Evolutionary conservation across 2,797 vertebrate species (phyloP).

Genomic region (Hippopotamyrus pictus): DNA sequence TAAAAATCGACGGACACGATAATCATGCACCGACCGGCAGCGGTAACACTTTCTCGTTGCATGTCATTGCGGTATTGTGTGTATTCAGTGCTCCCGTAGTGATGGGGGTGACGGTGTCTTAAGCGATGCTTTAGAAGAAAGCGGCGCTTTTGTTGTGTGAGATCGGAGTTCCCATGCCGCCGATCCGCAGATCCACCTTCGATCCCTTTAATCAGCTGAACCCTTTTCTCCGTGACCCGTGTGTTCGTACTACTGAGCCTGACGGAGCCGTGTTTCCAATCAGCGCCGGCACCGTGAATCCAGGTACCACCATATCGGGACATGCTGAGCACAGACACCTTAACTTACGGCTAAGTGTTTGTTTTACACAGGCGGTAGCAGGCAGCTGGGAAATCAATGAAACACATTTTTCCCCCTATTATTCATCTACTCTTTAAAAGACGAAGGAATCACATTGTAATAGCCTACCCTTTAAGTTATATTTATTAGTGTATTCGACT

Average conservation of each 20-base stretch:
- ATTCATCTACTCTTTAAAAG: background rate
- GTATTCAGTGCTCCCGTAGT: background rate
- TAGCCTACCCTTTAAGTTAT: background rate
- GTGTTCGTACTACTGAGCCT: background rate
- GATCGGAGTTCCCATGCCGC: background rate
- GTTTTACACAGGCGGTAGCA: background rate
- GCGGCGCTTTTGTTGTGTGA: background rate
- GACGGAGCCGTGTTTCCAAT: background rate
- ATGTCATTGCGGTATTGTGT: background rate
- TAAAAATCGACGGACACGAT: background rate
- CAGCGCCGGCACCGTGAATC: background rate
- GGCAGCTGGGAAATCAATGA: background rate
- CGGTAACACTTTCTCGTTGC: background rate
- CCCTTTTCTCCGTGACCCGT: background rate
- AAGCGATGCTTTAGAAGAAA: background rate
- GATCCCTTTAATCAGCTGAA: background rate
- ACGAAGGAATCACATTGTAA: background rate
- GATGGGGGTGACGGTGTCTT: background rate
- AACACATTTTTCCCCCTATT: background rate
- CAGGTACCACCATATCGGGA: background rate
- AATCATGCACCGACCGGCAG: background rate
- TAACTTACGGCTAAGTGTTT: background rate
- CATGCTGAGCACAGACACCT: background rate
- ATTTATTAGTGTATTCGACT: background rate
- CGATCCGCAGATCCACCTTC: background rate